Evolutionary conservation across 1,140 invertebrate genomes (phyloP), one percentile per base, ranked within the genome.

Genomic region (Drosophila littoralis): DNA sequence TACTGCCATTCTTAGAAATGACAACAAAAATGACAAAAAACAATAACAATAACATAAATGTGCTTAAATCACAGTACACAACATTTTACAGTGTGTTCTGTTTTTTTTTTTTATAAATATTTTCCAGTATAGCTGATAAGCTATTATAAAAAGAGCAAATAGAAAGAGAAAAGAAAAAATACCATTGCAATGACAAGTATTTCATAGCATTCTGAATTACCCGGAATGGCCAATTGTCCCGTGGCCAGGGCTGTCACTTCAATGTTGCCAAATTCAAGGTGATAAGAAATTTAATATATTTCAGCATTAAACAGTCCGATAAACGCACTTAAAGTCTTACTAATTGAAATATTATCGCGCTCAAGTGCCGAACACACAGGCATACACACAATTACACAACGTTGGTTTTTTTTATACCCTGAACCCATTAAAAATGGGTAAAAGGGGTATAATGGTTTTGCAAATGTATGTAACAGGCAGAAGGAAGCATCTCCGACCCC

Each of bases 211-310:
- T 54, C 7, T 52, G 32, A 36, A 36, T 13, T 9, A 13, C 13
- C 32, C 22, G 22, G 22, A 28, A 28, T 54, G 13, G 9, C 13
- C 22, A 35, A 38, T 22, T 12, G 33, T 55, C 13, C 52, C 52
- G 35, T 38, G 13, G 13, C 13, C 8, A 55, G 52, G 35, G 52
- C 33, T 38, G 9, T 64, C 32, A 61, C 32, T 36, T 48, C 32
- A 63, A 51, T 40, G 59, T 51, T 58, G 59, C 15, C 58, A 61
- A 48, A 46, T 22, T 50, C 48, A 58, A 13, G 10, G 2, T 32
- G 63, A 66, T 66, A 66, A 66, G 59, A 50, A 63, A 50, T n/a
- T 36, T 22, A 38, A 36, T 50, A 8, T 35, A 63, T 51, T 63
- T 38, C 32, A 50, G 7, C 28, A 35, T 45, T 35, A 42, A 42